Percentiles rank a stretch among this genome's conserved stretches.
phyloP scores from a whole-genome alignment of 2,888 invertebrate species.

The Noctua janthina region DNA sequence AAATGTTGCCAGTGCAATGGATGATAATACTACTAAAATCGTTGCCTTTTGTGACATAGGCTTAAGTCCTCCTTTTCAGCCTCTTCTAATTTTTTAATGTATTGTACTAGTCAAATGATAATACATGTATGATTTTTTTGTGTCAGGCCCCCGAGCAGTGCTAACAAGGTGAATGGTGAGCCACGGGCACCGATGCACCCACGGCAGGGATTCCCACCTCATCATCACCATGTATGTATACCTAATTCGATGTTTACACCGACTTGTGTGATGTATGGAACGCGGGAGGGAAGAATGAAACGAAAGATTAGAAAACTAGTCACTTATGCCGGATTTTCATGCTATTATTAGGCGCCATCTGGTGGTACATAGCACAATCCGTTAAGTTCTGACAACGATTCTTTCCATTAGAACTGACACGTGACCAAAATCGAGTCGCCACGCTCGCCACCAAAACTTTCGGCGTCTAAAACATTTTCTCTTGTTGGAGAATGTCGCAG shows the following conservation, averaged over 20 bases:
- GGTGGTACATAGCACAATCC: background rate
- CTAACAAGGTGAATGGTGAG: slow-evolving; percentile 85
- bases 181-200: slow-evolving; percentile 78
- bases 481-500: background rate
- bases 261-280: background rate
- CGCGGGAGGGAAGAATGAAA: background rate
- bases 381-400: background rate
- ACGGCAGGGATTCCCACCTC: slow-evolving; percentile 84
- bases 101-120: background rate
- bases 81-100: background rate
- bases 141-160: slow-evolving; percentile 64
- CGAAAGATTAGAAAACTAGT: background rate
- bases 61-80: background rate
- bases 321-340: background rate
- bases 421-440: background rate
- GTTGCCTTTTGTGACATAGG: background rate
- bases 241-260: background rate
- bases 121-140: background rate
- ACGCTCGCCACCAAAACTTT: background rate
- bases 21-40: background rate
- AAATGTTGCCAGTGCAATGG: no score
- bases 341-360: background rate
- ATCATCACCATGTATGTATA: slow-evolving; percentile 84
- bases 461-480: background rate
- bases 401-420: background rate